Evolutionary conservation across 2,888 invertebrate genomes (phyloP).

Genomic region (Campoplex nolae): DNA sequence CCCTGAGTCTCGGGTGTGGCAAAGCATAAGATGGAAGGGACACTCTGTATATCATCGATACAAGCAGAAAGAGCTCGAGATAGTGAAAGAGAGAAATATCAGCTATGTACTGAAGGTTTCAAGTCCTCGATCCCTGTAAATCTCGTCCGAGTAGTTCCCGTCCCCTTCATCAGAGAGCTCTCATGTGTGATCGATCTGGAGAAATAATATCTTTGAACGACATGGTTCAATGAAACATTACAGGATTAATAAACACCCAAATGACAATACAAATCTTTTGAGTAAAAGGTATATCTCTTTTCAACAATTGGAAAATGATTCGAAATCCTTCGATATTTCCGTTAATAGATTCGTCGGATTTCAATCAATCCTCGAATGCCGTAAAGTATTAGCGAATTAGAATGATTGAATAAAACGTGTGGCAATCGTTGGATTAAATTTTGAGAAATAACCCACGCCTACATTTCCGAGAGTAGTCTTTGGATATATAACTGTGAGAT

Average conservation of each 20-base stretch:
- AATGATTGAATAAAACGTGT: conserved; percentile 65
- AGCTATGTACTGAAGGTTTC: conserved; percentile 31
- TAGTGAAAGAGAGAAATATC: conserved; percentile 24
- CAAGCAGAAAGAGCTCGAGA: conserved; percentile 33
- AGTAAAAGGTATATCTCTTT: neutral
- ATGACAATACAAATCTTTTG: neutral
- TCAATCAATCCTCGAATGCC: neutral
- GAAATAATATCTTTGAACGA: conserved; percentile 34
- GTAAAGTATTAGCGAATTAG: conserved; percentile 2
- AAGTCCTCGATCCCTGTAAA: conserved; percentile 65
- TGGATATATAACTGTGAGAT: conserved; percentile 18
- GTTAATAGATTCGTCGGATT: neutral
- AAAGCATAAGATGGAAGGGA: conserved; percentile 58
- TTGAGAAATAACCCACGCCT: conserved; percentile 81
- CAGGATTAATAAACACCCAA: conserved; percentile 27
- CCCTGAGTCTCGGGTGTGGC: conserved; percentile 67
- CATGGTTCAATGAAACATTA: conserved; percentile 14
- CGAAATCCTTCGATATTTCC: neutral
- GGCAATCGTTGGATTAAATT: conserved; percentile 74
- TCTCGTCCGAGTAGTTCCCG: conserved; percentile 59
- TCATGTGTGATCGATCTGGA: conserved; percentile 45
- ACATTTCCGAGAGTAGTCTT: conserved; percentile 66
- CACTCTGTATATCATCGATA: conserved; percentile 53
- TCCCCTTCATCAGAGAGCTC: conserved; percentile 51
- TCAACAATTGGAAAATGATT: neutral